Evolutionary conservation across 2,888 invertebrate species (phyloP).

Genomic region (Xestia rhomboidea): DNA sequence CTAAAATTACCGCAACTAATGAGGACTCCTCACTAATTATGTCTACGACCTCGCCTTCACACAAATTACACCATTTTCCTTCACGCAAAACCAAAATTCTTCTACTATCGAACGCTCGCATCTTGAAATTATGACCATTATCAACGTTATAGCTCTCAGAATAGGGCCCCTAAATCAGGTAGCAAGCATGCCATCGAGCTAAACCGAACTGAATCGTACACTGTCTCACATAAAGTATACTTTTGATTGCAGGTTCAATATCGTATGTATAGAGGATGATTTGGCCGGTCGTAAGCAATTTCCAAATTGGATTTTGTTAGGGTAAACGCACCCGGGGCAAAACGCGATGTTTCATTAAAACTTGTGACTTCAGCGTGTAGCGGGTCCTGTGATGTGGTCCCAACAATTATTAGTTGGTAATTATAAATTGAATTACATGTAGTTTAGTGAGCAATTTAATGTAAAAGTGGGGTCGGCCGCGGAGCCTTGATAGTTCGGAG

Average conservation of each 20-base stretch:
- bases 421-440: conserved; percentile 61
- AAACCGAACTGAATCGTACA: conserved; percentile 68
- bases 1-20: conserved; percentile 47
- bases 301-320: conserved; percentile 80
- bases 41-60: conserved; percentile 21
- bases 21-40: conserved; percentile 41
- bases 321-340: conserved; percentile 65
- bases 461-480: conserved; percentile 17
- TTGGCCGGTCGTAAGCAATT: conserved; percentile 81
- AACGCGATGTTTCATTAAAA: conserved; percentile 75
- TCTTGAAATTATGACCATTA: conserved; percentile 69
- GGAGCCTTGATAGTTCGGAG: conserved; percentile 11
- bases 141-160: conserved; percentile 69
- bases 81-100: conserved; percentile 48
- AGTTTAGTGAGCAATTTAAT: conserved; percentile 55
- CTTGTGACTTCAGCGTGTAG: conserved; percentile 66
- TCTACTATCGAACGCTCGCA: conserved; percentile 44
- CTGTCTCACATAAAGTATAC: conserved; percentile 65
- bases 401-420: conserved; percentile 61
- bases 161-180: conserved; percentile 68
- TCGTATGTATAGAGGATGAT: conserved; percentile 72
- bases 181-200: conserved; percentile 38
- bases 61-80: conserved; percentile 41
- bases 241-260: conserved; percentile 66
- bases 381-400: conserved; percentile 52